phyloP scores from a whole-genome alignment of 2,113 vertebrate genomes.

The Mustelus asterias region DNA sequence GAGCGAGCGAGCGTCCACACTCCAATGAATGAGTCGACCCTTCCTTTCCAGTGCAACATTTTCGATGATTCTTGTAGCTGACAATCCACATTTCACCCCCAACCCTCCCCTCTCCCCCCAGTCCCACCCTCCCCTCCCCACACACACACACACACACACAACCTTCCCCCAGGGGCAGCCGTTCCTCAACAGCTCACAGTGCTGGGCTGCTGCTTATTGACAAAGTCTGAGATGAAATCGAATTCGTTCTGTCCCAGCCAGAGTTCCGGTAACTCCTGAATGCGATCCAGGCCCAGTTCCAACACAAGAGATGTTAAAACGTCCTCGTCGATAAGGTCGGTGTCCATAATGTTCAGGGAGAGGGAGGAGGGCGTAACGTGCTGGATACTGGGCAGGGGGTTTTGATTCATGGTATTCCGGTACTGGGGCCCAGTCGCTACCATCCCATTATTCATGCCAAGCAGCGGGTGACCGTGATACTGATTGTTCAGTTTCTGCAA shows the following conservation, averaged over 20 bases:
- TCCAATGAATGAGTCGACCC: background rate
- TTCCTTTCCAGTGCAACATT: background rate
- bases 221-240: slow-evolving; percentile 95
- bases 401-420: slow-evolving; percentile 64
- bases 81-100: background rate
- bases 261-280: slow-evolving; percentile 93
- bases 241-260: slow-evolving; percentile 97
- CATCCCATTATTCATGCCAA: slow-evolving; percentile 65
- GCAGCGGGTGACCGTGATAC: slow-evolving; percentile 76
- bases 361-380: slow-evolving; percentile 69
- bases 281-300: slow-evolving; percentile 88
- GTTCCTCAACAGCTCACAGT: slow-evolving; percentile 83
- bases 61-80: background rate
- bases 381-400: slow-evolving; percentile 47
- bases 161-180: background rate
- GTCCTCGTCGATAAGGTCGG: slow-evolving; percentile 92
- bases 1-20: background rate
- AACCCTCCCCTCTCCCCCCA: no score
- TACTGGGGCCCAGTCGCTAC: slow-evolving; percentile 60
- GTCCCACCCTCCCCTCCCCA: no score
- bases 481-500: slow-evolving; percentile 85
- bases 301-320: slow-evolving; percentile 87
- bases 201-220: slow-evolving; percentile 87
- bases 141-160: no score
- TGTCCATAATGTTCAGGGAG: slow-evolving; percentile 80